Evolutionary conservation across 2,888 invertebrate genomes (phyloP).

Genomic region (Eupeodes latifasciatus): DNA sequence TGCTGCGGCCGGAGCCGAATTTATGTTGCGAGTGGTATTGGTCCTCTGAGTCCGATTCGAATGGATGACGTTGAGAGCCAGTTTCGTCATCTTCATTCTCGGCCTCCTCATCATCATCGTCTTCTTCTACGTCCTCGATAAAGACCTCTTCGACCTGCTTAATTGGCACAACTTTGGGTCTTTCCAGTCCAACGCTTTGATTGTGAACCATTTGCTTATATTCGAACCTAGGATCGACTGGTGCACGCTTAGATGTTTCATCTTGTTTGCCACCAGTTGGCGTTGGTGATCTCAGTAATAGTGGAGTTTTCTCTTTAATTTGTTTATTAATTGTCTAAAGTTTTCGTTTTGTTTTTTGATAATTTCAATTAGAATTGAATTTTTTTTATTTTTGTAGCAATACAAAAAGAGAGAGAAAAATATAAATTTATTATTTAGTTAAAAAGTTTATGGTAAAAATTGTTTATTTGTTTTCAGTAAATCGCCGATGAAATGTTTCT

Average conservation of each 20-base stretch:
- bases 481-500: slow-evolving; percentile 68
- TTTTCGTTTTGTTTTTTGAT: slow-evolving; percentile 37
- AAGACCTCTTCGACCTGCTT: slow-evolving; percentile 81
- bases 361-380: slow-evolving; percentile 32
- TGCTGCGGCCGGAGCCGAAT: slow-evolving; percentile 81
- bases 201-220: slow-evolving; percentile 80
- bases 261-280: slow-evolving; percentile 4
- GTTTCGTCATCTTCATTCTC: slow-evolving; percentile 75
- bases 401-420: slow-evolving; percentile 72
- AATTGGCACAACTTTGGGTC: slow-evolving; percentile 13
- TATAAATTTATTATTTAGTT: slow-evolving; percentile 56
- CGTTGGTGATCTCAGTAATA: slow-evolving; percentile 27
- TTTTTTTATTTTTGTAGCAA: slow-evolving; percentile 40
- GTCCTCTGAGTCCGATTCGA: slow-evolving; percentile 80
- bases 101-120: slow-evolving; percentile 76
- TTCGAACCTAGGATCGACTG: slow-evolving; percentile 77
- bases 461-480: slow-evolving; percentile 31
- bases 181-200: slow-evolving; percentile 62
- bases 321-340: slow-evolving; percentile 48
- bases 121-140: slow-evolving; percentile 80
- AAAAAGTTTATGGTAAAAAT: slow-evolving; percentile 21
- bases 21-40: slow-evolving; percentile 79
- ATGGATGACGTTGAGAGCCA: slow-evolving; percentile 6
- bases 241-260: slow-evolving; percentile 12
- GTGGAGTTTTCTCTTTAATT: slow-evolving; percentile 67